Conservation (phyloP, 2,888 invertebrate species). For the Cosmorhoe ocellata region DNA sequence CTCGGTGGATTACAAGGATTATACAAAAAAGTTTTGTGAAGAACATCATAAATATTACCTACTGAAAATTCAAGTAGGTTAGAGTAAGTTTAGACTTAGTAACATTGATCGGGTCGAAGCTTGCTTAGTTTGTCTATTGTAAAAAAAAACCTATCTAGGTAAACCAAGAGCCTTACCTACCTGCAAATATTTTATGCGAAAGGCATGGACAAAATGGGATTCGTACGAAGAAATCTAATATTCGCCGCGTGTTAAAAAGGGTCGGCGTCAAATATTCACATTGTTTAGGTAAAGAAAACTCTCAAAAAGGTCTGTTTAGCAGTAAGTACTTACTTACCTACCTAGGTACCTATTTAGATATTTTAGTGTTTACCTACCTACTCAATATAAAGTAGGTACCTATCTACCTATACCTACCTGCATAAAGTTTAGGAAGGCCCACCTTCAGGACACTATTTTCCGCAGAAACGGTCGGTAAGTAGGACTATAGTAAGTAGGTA, state of each 20-base stretch:
- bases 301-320: conserved; percentile 31
- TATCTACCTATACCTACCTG: conserved; percentile 2
- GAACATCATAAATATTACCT: too few relatives aligned
- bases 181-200: conserved; percentile 18
- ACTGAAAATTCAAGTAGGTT: too few relatives aligned
- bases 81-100: too few relatives aligned
- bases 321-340: conserved; percentile 1
- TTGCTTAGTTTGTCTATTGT: too few relatives aligned
- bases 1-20: too few relatives aligned
- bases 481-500: too few relatives aligned
- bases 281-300: conserved; percentile 47
- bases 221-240: conserved; percentile 50
- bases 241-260: conserved; percentile 52
- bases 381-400: neutral
- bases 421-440: too few relatives aligned
- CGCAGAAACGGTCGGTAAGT: too few relatives aligned
- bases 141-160: too few relatives aligned
- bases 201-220: conserved; percentile 21
- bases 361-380: conserved; percentile 4
- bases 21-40: too few relatives aligned
- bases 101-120: too few relatives aligned
- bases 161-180: neutral
- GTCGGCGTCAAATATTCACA: conserved; percentile 58
- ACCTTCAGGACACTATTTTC: too few relatives aligned
- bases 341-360: neutral